Conservation (phyloP, 2,797 vertebrate genomes). For the Chelmon rostratus region DNA sequence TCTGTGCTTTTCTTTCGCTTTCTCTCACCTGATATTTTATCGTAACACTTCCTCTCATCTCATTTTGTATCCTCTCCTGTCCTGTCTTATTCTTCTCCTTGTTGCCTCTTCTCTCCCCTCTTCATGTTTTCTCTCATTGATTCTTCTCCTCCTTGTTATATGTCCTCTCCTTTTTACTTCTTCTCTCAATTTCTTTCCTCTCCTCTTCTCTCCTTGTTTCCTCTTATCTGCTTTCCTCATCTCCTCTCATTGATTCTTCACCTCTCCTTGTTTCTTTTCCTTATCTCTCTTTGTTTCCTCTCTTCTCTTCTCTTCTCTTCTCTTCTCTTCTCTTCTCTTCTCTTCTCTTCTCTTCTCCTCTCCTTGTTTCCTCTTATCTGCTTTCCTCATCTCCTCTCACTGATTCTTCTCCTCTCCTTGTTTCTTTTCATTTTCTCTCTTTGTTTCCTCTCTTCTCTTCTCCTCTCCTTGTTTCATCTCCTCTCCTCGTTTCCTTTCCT, state of each 20-base stretch:
- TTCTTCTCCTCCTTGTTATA: background rate
- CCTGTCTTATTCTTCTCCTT: background rate
- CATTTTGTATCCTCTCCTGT: background rate
- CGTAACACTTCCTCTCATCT: background rate
- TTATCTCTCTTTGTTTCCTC: background rate
- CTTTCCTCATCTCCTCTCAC: background rate
- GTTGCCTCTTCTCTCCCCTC: background rate
- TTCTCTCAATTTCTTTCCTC: no score
- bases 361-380: background rate
- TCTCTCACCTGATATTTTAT: background rate
- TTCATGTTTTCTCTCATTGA: rapidly evolving
- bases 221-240: background rate
- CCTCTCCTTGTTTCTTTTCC: background rate
- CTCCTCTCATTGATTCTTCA: no score
- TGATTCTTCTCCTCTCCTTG: background rate
- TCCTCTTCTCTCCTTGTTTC: background rate
- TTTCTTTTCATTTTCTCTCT: background rate
- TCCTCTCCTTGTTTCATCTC: background rate
- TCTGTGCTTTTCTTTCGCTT: background rate
- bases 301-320: background rate
- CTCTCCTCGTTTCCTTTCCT: background rate
- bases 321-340: background rate
- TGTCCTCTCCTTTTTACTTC: background rate
- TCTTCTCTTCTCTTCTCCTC: background rate
- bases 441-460: background rate